Percentiles rank a stretch among this genome's conserved stretches.
These are phyloP conservation scores for Merodon equestris DNA, from an alignment of 2,888 invertebrate genomes.

Conservation along the genomic window DNA sequence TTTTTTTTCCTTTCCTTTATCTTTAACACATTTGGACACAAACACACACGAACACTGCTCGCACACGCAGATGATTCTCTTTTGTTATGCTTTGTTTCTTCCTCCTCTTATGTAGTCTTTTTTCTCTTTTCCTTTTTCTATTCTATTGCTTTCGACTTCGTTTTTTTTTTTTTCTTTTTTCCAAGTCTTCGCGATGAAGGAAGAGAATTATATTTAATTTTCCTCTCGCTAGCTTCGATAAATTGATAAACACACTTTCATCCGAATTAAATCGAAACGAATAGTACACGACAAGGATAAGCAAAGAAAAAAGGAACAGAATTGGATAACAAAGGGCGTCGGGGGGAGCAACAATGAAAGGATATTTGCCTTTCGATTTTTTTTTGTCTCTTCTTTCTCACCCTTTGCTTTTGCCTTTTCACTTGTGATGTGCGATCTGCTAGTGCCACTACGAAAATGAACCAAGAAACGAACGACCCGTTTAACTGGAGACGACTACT, in stretches of 20 bases:
- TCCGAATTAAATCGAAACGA: slow-evolving; percentile 15
- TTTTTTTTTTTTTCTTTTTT: slow-evolving; percentile 24
- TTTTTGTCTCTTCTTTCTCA: slow-evolving; percentile 1
- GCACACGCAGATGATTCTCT: slow-evolving; percentile 52
- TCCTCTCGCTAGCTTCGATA: slow-evolving; percentile 42
- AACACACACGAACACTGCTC: slow-evolving; percentile 25
- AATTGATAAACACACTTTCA: slow-evolving; percentile 47
- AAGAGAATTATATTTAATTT: slow-evolving; percentile 33
- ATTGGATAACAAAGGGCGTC: slow-evolving; percentile 24
- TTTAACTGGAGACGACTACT: slow-evolving; percentile 65
- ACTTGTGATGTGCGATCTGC: slow-evolving; percentile 44
- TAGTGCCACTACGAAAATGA: slow-evolving; percentile 54
- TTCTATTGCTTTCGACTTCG: slow-evolving; percentile 23
- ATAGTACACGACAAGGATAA: slow-evolving; percentile 1
- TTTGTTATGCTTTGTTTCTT: slow-evolving; percentile 60
- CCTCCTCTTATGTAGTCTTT: slow-evolving; percentile 47
- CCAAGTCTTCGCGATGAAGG: slow-evolving; percentile 54
- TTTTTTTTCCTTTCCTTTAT: slow-evolving; percentile 34
- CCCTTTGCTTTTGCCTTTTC: slow-evolving; percentile 27
- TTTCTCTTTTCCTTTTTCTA: slow-evolving; percentile 42
- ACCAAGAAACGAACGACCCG: slow-evolving; percentile 61
- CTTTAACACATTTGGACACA: slow-evolving; percentile 51
- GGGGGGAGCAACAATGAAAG: slow-evolving; percentile 48
- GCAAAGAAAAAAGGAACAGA: neutral
- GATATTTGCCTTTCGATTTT: slow-evolving; percentile 53